Conservation (phyloP, 2,888 invertebrate species). For the Cataglyphis livida region DNA sequence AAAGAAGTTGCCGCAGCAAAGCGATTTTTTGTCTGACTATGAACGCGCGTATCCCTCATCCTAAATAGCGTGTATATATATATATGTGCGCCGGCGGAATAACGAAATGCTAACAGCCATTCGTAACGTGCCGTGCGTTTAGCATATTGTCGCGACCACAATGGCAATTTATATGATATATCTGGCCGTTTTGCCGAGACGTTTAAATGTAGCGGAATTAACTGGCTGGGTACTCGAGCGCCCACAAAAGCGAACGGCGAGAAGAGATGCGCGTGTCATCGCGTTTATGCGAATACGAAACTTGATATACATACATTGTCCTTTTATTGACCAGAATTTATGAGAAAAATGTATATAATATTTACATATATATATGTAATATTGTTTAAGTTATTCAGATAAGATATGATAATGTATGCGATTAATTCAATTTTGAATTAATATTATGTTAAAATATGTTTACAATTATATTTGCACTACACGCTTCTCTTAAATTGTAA, state of each 20-base stretch:
- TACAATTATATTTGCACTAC: neutral
- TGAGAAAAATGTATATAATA: neutral
- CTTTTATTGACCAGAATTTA: neutral
- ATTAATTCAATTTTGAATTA: neutral
- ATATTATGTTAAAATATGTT: neutral
- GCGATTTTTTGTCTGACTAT: conserved; percentile 37
- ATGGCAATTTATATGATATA: conserved; percentile 85
- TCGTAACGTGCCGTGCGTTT: conserved; percentile 70
- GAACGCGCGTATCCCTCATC: conserved; percentile 51
- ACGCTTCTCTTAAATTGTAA: neutral
- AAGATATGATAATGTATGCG: neutral
- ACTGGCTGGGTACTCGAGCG: conserved; percentile 65
- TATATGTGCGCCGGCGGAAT: conserved; percentile 67
- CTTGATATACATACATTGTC: neutral
- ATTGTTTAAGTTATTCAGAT: neutral
- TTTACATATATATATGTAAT: neutral
- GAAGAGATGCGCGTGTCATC: conserved; percentile 10
- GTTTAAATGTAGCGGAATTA: conserved; percentile 85
- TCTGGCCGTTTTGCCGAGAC: conserved; percentile 76
- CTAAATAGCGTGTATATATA: conserved; percentile 17
- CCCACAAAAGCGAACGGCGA: neutral
- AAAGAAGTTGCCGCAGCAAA: conserved; percentile 37
- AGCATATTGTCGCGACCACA: conserved; percentile 85
- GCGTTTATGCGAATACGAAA: conserved; percentile 5
- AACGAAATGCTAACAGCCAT: conserved; percentile 82